Evolutionary conservation across 2,888 invertebrate species (phyloP).

Genomic region (Myopa tessellatipennis): DNA sequence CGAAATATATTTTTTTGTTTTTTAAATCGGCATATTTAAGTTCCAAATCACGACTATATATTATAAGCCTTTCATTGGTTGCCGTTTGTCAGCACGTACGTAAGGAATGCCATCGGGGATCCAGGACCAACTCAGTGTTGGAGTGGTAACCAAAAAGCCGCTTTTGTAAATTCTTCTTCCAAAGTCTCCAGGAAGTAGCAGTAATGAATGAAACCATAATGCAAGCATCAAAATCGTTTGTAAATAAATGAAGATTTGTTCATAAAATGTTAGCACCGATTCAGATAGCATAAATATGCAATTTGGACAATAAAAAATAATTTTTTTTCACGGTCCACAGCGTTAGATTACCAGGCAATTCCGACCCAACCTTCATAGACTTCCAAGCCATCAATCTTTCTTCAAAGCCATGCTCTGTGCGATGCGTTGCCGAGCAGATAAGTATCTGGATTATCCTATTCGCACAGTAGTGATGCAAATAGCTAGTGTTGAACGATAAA

Average conservation of each 20-base stretch:
- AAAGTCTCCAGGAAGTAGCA: slow-evolving; percentile 97
- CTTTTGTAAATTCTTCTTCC: slow-evolving; percentile 99
- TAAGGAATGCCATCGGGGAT: slow-evolving; percentile 98
- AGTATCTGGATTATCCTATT: too few species aligned
- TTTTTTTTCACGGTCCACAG: slow-evolving; percentile 97
- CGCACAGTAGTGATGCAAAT: too few species aligned
- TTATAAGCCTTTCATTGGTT: slow-evolving; percentile 94
- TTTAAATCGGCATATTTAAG: too few species aligned
- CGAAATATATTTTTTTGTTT: too few species aligned
- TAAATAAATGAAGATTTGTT: slow-evolving; percentile 66
- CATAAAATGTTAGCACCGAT: background rate
- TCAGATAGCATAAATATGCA: slow-evolving; percentile 3
- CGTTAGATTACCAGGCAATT: slow-evolving; percentile 99
- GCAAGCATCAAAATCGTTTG: slow-evolving; percentile 99
- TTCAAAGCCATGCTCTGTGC: slow-evolving; percentile 98
- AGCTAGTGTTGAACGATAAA: too few species aligned
- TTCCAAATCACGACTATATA: too few species aligned
- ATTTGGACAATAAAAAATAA: slow-evolving; percentile 58
- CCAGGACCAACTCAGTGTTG: slow-evolving; percentile 97
- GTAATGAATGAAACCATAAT: slow-evolving; percentile 99
- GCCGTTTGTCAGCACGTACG: slow-evolving; percentile 96
- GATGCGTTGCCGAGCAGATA: slow-evolving; percentile 98
- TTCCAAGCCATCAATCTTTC: slow-evolving; percentile 97
- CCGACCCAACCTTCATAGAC: slow-evolving; percentile 99
- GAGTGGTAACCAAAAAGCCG: slow-evolving; percentile 98